These are phyloP conservation scores for Dendrolimus kikuchii DNA, from an alignment of 1,140 invertebrate species.

Conservation along the genomic window DNA sequence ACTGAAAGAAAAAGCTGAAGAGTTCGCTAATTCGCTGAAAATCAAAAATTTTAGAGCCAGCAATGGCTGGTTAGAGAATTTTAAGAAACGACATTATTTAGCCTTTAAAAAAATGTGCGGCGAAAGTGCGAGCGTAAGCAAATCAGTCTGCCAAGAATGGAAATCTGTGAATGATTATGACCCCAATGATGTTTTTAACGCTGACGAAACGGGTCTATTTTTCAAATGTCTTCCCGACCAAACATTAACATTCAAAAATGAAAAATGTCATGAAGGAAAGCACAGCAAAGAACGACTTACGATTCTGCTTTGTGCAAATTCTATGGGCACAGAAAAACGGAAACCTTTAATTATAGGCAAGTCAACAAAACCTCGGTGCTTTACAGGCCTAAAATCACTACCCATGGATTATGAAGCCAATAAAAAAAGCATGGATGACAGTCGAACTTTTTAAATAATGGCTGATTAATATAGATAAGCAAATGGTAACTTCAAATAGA, in stretches of 20 bases:
- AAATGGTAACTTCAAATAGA: slow-evolving; percentile 37
- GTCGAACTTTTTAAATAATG: slow-evolving; percentile 41
- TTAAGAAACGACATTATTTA: slow-evolving; percentile 33
- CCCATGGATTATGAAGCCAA: slow-evolving; percentile 52
- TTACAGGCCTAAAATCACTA: slow-evolving; percentile 46
- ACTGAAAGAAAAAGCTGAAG: no score
- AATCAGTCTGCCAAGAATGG: slow-evolving; percentile 2
- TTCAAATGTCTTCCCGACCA: slow-evolving; percentile 20
- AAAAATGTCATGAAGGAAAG: slow-evolving; percentile 17
- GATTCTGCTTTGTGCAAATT: slow-evolving; percentile 13
- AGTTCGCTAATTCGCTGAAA: no score
- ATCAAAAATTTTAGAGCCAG: no score
- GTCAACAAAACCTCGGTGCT: slow-evolving; percentile 55
- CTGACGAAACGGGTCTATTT: slow-evolving; percentile 17
- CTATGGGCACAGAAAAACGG: slow-evolving; percentile 16
- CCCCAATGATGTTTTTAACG: slow-evolving; percentile 7
- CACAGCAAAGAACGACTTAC: slow-evolving; percentile 16
- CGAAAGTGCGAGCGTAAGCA: no score
- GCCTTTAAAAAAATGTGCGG: slow-evolving; percentile 30
- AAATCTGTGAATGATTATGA: slow-evolving; percentile 30
- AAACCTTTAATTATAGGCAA: slow-evolving; percentile 8
- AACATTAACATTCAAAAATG: slow-evolving; percentile 18
- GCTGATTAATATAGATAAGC: slow-evolving; percentile 36
- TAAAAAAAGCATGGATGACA: slow-evolving; percentile 66
- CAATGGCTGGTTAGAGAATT: no score